phyloP scores from a whole-genome alignment of 2,888 invertebrate genomes.

The Cheilosia vulpina region DNA sequence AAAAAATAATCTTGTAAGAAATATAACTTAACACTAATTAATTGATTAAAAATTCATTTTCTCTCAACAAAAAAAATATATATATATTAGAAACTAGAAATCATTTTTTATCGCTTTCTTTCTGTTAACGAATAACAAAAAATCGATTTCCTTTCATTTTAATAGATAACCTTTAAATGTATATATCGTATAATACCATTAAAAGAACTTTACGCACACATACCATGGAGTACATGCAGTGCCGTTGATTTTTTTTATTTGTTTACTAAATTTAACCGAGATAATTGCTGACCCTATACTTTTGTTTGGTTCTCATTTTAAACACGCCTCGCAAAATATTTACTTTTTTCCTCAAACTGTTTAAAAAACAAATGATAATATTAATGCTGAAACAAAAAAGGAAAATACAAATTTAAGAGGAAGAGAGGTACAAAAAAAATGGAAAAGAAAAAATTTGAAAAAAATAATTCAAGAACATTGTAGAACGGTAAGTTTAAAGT shows the following conservation, averaged over 20 bases:
- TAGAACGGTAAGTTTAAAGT: slow-evolving; percentile 81
- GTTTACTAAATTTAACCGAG: slow-evolving; percentile 42
- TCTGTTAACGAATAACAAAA: slow-evolving; percentile 17
- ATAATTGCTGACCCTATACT: slow-evolving; percentile 40
- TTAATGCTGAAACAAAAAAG: slow-evolving; percentile 28
- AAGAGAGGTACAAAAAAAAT: slow-evolving; percentile 43
- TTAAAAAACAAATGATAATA: slow-evolving; percentile 39
- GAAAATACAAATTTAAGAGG: slow-evolving; percentile 5
- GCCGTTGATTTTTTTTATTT: slow-evolving; percentile 1
- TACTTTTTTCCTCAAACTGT: slow-evolving; percentile 13
- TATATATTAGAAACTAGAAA: not conserved
- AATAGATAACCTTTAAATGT: slow-evolving; percentile 19
- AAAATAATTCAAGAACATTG: slow-evolving; percentile 66
- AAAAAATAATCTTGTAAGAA: slow-evolving; percentile 13
- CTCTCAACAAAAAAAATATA: no score
- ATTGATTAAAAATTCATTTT: slow-evolving; percentile 4
- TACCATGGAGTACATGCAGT: slow-evolving; percentile 37
- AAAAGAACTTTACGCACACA: slow-evolving; percentile 63
- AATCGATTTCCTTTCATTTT: slow-evolving; percentile 41
- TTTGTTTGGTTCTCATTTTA: slow-evolving; percentile 52
- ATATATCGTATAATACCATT: slow-evolving; percentile 65
- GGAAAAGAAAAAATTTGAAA: slow-evolving; percentile 52
- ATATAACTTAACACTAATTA: slow-evolving; percentile 47
- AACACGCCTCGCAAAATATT: slow-evolving; percentile 69
- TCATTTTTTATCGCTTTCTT: slow-evolving; percentile 27